A percentile compares a stretch with the other conserved stretches of the same genome.
phyloP scores from a whole-genome alignment of 2,113 vertebrate genomes.

The Siniperca chuatsi region DNA sequence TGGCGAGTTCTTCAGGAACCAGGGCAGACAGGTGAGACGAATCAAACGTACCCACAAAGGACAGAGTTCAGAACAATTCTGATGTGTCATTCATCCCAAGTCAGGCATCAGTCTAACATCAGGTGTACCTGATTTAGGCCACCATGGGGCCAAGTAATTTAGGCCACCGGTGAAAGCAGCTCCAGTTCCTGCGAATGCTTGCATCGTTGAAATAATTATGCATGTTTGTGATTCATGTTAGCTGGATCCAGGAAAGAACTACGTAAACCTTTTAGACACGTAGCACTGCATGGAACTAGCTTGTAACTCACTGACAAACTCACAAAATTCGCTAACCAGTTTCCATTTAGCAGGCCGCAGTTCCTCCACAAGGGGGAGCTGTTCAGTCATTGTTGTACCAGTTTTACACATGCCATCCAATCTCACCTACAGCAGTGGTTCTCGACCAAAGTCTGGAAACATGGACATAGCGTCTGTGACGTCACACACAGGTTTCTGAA shows the following conservation, averaged over 20 bases:
- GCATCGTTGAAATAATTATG: neutral
- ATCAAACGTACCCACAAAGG: neutral
- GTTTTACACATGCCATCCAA: neutral
- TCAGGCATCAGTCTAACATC: neutral
- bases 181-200: neutral
- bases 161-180: neutral
- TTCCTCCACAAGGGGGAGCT: neutral
- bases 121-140: neutral
- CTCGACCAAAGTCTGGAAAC: too few species aligned
- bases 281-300: neutral
- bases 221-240: neutral
- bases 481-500: too few species aligned
- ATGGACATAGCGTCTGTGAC: too few species aligned
- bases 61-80: neutral
- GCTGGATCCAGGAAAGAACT: neutral
- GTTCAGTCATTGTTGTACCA: neutral
- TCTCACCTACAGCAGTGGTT: neutral
- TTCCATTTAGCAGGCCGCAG: neutral
- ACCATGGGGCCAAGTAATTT: neutral
- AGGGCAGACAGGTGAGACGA: constrained; percentile 86
- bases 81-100: too few species aligned
- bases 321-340: neutral
- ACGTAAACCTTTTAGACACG: neutral
- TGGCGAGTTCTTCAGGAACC: constrained; percentile 91
- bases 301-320: neutral